Percentiles rank a stretch among this genome's conserved stretches.
These are phyloP conservation scores for Leptocoma aspasia DNA, from an alignment of 2,113 vertebrate genomes.

Conservation along the genomic window DNA sequence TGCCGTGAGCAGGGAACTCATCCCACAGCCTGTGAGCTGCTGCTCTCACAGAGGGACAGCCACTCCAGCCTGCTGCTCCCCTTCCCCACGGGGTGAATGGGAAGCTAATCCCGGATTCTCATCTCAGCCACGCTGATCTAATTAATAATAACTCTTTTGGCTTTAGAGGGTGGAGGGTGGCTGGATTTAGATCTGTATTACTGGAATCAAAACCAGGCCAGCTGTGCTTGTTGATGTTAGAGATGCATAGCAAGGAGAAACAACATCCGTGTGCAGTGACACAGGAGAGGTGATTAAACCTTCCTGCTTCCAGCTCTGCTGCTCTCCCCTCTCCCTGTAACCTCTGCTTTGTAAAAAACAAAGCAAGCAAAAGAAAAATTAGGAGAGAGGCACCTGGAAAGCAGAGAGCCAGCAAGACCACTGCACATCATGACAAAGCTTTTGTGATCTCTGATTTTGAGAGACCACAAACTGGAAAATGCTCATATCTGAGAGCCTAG, in stretches of 20 bases:
- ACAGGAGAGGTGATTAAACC: not conserved
- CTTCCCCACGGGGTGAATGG: not conserved
- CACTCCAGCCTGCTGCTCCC: not conserved
- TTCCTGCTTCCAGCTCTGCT: not conserved
- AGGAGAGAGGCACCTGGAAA: not conserved
- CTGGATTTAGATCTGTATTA: slow-evolving; percentile 5
- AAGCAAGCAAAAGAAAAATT: not conserved
- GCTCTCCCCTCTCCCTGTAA: not conserved
- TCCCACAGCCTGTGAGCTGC: not conserved
- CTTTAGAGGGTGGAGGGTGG: not conserved
- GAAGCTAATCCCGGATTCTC: slow-evolving; percentile 51
- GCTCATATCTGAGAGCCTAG: not conserved
- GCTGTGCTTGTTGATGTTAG: not conserved
- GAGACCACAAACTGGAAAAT: not conserved
- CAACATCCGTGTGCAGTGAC: not conserved
- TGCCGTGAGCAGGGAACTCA: not conserved
- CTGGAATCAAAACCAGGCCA: not conserved
- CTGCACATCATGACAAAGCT: not conserved
- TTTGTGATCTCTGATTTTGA: not conserved
- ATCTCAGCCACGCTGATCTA: slow-evolving; percentile 15
- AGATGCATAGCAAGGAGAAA: not conserved
- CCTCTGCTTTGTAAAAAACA: not conserved
- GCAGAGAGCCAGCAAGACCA: not conserved
- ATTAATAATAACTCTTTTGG: slow-evolving; percentile 28
- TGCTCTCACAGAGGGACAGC: not conserved